Evolutionary conservation across 2,113 vertebrate genomes (phyloP).

Genomic region (Odocoileus hemionus): DNA sequence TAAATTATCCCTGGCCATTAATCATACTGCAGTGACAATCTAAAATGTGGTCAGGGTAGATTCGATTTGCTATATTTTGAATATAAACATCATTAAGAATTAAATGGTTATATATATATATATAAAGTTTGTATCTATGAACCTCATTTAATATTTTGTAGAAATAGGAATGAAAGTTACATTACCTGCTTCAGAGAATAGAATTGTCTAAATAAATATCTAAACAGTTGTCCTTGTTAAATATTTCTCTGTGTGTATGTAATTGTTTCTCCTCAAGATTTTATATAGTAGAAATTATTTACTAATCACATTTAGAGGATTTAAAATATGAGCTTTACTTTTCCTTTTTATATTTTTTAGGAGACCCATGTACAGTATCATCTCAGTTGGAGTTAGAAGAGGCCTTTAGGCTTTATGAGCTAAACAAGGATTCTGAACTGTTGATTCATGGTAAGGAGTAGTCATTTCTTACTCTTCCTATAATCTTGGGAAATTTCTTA

Average conservation of each 20-base stretch:
- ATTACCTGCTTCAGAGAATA: neutral
- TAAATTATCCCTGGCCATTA: neutral
- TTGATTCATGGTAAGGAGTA: conserved; percentile 91
- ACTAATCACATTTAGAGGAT: neutral
- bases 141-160: neutral
- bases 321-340: conserved; percentile 20
- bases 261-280: neutral
- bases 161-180: neutral
- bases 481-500: neutral
- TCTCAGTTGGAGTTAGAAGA: conserved; percentile 98
- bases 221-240: neutral
- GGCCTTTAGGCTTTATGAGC: conserved; percentile 95
- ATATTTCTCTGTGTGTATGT: neutral
- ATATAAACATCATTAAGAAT: neutral
- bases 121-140: neutral
- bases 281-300: neutral
- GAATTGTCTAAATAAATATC: neutral
- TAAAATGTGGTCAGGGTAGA: neutral
- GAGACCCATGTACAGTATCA: conserved; percentile 97
- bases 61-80: neutral
- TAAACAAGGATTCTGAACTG: conserved; percentile 99
- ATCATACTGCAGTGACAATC: neutral
- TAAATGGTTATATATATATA: neutral
- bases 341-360: conserved; percentile 77
- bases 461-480: neutral